Evolutionary conservation across 2,113 vertebrate genomes (phyloP).

Genomic region (Alouatta palliata): DNA sequence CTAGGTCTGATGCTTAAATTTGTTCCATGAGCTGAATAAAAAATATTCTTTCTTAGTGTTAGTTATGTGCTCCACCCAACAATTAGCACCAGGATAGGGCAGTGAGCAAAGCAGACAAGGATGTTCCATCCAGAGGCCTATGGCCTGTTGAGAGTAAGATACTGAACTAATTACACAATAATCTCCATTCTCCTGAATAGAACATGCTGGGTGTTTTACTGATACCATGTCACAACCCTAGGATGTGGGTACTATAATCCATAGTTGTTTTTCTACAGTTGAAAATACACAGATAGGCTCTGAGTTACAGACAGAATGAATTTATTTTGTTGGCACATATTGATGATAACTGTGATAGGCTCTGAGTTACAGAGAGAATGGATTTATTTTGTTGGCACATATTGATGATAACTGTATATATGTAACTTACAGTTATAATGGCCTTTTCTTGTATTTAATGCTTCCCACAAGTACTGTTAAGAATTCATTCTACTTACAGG

Average conservation of each 20-base stretch:
- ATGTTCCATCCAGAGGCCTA: neutral
- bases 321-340: neutral
- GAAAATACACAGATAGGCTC: neutral
- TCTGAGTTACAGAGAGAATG: slow-evolving; percentile 4
- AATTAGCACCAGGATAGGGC: neutral
- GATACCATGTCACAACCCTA: neutral
- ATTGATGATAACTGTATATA: neutral
- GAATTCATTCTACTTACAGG: neutral
- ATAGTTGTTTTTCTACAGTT: neutral
- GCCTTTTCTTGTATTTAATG: neutral
- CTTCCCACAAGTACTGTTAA: neutral
- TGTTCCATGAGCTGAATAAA: neutral
- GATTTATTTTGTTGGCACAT: neutral
- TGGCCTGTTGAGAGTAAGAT: neutral
- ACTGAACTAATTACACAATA: neutral
- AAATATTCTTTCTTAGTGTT: neutral
- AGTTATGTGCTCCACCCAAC: neutral
- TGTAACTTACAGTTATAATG: neutral
- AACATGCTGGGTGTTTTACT: neutral
- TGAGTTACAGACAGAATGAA: neutral
- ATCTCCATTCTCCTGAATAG: neutral
- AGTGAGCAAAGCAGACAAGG: neutral
- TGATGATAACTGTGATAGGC: neutral
- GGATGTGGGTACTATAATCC: neutral
- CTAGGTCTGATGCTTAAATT: neutral